Conservation (phyloP, 64 coral and sea anemone genomes). For the Montipora cactus region DNA sequence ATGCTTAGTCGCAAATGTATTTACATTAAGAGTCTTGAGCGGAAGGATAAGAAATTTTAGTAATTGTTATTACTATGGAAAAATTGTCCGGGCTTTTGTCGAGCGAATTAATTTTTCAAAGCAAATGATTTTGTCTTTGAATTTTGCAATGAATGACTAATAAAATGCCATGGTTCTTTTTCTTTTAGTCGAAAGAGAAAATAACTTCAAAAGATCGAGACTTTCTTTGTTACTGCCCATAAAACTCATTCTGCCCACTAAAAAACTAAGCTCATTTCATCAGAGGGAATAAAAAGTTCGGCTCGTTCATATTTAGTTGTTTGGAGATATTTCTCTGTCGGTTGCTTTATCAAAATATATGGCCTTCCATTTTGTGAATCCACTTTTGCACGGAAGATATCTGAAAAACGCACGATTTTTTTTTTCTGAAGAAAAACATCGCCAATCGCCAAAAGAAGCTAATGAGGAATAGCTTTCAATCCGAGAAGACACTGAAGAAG, state of each 20-base stretch:
- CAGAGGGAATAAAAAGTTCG: too few relatives aligned
- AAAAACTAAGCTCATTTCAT: not conserved
- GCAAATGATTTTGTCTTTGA: not conserved
- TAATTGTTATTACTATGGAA: not conserved
- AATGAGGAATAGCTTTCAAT: too few relatives aligned
- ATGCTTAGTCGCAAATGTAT: not conserved
- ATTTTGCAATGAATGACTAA: not conserved
- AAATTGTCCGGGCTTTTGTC: not conserved
- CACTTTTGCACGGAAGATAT: too few relatives aligned
- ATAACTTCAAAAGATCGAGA: not conserved
- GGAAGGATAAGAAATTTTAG: not conserved
- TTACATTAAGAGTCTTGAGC: not conserved
- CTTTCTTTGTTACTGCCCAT: not conserved
- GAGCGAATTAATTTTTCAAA: not conserved
- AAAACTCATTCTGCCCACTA: not conserved
- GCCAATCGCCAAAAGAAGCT: too few relatives aligned
- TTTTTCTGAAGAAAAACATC: too few relatives aligned
- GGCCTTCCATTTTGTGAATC: too few relatives aligned
- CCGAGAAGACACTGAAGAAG: too few relatives aligned
- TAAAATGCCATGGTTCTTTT: not conserved
- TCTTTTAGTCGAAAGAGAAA: not conserved
- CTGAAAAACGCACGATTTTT: too few relatives aligned
- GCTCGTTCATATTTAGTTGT: too few relatives aligned
- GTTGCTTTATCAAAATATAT: too few relatives aligned
- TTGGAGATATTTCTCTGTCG: too few relatives aligned